Evolutionary conservation across 2,888 invertebrate genomes (phyloP), one percentile per base, ranked within the genome.

Genomic region (Blera fallax): DNA sequence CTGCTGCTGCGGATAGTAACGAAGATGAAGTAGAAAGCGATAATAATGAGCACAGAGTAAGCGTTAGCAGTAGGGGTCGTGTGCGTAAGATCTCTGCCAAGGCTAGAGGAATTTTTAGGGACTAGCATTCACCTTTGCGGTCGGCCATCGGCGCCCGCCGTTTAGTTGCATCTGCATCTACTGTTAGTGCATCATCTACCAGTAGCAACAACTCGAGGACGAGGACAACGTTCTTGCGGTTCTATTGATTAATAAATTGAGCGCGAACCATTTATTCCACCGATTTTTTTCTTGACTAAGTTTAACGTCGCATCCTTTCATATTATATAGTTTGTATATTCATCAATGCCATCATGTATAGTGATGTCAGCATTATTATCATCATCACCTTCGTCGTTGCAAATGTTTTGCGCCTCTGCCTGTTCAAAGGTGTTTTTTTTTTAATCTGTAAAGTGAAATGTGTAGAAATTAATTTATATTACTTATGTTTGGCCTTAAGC

Each of bases 21-120:
- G 89, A 87, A 10, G 88, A 88, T 14, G 89, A 87, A 10, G 88
- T 87, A 62, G 88, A 89, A 29, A 90, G 90, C 27, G 88, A 89
- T 67, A 87, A 84, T 29, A 90, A 90, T 54, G 91, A 90, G 54
- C 91, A 90, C 70, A 88, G 92, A 80, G 92, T 94, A 56, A 94
- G 94, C 88, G 94, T 95, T 34, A 96, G 96, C 90, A 97, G 97
- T 89, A 94, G 98, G 67, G 98, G 98, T 2, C 94, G 98, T 48
- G 94, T 98, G 73, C 94, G 98, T 67, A 96, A 95, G 91, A 94
- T 97, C 88, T 97, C 97, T 27, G 95, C 96, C 74, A 95, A 96
- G 90, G 97, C 96, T 81, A 93, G 95, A 65, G 95, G 96, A 62
- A 94, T 95, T 88, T 92, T 92, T 87, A 92, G 91, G 88, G 92